Percentiles rank a stretch among this genome's conserved stretches.
Evolutionary conservation across 2,113 vertebrate genomes (phyloP).

Genomic region (Galbula dea): DNA sequence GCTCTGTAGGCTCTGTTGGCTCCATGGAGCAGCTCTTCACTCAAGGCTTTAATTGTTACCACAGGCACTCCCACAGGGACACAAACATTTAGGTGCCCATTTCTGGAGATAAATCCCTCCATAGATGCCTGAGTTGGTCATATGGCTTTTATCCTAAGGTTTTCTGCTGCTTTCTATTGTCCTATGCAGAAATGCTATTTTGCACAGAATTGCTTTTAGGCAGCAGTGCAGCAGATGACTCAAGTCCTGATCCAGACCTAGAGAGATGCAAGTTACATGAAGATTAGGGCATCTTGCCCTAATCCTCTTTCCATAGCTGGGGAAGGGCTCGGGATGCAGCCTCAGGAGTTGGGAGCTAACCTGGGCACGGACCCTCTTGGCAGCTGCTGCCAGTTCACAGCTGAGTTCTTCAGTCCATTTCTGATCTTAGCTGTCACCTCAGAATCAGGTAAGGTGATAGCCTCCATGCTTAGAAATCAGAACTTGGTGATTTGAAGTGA

Average conservation of each 20-base stretch:
- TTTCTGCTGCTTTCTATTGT: not conserved
- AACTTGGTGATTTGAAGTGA: fast-evolving
- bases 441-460: not conserved
- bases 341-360: not conserved
- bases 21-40: not conserved
- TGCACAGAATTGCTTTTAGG: not conserved
- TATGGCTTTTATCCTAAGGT: not conserved
- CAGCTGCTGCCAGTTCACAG: not conserved
- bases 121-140: not conserved
- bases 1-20: not conserved
- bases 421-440: not conserved
- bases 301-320: not conserved
- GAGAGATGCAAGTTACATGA: not conserved
- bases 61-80: not conserved
- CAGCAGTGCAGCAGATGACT: not conserved
- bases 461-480: not conserved
- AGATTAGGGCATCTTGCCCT: not conserved
- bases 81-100: not conserved
- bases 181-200: not conserved
- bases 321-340: not conserved
- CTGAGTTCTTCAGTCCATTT: not conserved
- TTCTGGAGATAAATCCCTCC: not conserved
- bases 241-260: not conserved
- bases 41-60: not conserved
- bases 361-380: not conserved